Evolutionary conservation across 2,888 invertebrate species (phyloP), one percentile per base, ranked within the genome.

Genomic region (Teleiodes luculella): DNA sequence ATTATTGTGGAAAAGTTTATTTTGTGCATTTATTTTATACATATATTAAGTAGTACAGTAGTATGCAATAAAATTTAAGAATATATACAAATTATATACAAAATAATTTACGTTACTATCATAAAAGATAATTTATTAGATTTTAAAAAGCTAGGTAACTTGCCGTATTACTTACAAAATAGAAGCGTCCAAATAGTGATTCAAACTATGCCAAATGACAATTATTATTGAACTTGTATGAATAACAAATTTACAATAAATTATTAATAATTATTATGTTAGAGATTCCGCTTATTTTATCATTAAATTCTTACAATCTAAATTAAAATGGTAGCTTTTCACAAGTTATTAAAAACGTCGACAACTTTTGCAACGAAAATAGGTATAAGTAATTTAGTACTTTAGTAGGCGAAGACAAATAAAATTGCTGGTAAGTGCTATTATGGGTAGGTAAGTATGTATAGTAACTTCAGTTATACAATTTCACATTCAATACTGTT

Each of bases 1-100:
- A 18, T 16, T 20, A 2, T 41, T 20, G 39, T 74, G 73, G 70
- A 72, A 75, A 74, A 71, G 61, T 80, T 79, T 80, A 79, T 73
- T n/a, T 79, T 28, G 68, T 72, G 68, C 64, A 64, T 57, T 55
- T 52, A 10, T 43, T 43, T 64, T 65, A 65, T 68, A 66, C 64
- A 60, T 53, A 59, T 53, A 57, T 36, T 39, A 18, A 18, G 11
- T 41, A 41, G 18, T 41, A 41, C 16, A 18, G 11, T 58, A 55
- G 57, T 56, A 53, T 50, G 13, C 46, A 52, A 50, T 55, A 41
- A 57, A 61, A 54, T 57, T 55, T 61, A 62, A 53, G 55, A 55
- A 54, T 57, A 59, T 59, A 41, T 45, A 45, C 45, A 28, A 45
- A 28, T 45, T 68, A 68, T 68, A 57, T 68, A 68, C 68, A 68